Conservation (phyloP, 2,797 vertebrate genomes). For the Phoebastria nigripes region DNA sequence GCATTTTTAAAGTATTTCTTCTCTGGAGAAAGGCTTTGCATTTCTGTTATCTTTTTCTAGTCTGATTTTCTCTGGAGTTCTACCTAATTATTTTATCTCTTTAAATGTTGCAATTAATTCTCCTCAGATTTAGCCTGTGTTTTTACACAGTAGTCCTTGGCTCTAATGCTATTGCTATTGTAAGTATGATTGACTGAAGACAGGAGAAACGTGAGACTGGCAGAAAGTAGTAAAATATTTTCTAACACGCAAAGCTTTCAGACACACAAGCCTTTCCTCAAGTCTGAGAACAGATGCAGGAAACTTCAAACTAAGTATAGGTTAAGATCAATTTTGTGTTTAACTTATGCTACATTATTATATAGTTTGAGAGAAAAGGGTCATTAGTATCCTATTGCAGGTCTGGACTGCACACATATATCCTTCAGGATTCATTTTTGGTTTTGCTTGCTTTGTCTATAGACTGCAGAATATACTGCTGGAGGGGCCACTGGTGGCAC, state of each 20-base stretch:
- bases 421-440: not conserved
- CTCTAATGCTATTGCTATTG: not conserved
- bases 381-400: not conserved
- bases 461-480: not conserved
- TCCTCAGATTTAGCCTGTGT: not conserved
- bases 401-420: rapidly evolving
- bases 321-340: not conserved
- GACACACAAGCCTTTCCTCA: not conserved
- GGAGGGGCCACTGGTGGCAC: not conserved
- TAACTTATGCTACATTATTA: rapidly evolving
- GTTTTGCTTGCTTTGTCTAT: not conserved
- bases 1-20: not conserved
- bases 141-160: not conserved
- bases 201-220: not conserved
- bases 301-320: not conserved
- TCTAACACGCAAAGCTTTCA: not conserved
- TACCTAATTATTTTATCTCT: not conserved
- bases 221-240: not conserved
- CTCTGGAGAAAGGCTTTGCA: not conserved
- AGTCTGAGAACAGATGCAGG: not conserved
- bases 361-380: not conserved
- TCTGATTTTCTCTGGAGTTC: not conserved
- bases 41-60: not conserved
- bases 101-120: not conserved
- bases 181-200: not conserved